Evolutionary conservation across 2,113 vertebrate genomes (phyloP).

Genomic region (Acanthochromis polyacanthus): DNA sequence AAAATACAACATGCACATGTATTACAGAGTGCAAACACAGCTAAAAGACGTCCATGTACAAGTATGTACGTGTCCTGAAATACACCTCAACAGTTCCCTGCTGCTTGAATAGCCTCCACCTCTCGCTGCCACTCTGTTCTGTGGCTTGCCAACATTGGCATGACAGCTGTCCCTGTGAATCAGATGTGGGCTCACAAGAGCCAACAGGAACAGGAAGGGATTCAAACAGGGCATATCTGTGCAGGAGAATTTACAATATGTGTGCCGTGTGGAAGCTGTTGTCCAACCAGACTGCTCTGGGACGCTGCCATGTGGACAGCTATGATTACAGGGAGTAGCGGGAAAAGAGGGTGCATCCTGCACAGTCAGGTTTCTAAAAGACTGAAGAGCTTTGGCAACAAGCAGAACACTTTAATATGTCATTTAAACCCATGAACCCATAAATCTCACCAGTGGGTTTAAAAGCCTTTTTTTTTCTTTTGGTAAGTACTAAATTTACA

Average conservation of each 20-base stretch:
- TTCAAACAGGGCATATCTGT: conserved; percentile 55
- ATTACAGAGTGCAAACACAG: not conserved
- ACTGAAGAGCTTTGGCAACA: not conserved
- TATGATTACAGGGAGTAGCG: not conserved
- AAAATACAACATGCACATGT: not conserved
- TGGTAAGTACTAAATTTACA: no score
- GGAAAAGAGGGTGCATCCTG: not conserved
- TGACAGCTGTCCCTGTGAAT: conserved; percentile 60
- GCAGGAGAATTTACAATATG: conserved; percentile 38
- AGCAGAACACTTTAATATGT: not conserved
- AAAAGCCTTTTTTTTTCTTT: no score
- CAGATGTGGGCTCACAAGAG: conserved; percentile 57
- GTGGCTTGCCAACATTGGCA: conserved; percentile 48
- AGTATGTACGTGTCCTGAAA: not conserved
- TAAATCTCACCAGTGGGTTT: no score
- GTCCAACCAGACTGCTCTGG: not conserved
- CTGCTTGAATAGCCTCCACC: conserved; percentile 16
- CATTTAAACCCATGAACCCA: not conserved
- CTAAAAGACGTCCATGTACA: not conserved
- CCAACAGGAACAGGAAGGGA: conserved; percentile 57
- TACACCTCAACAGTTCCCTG: not conserved
- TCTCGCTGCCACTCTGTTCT: conserved; percentile 40
- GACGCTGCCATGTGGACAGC: conserved; percentile 23
- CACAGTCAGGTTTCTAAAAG: not conserved
- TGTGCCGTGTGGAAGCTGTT: not conserved